Conservation (phyloP, 2,113 vertebrate species). For the Nyctibius bracteatus region DNA sequence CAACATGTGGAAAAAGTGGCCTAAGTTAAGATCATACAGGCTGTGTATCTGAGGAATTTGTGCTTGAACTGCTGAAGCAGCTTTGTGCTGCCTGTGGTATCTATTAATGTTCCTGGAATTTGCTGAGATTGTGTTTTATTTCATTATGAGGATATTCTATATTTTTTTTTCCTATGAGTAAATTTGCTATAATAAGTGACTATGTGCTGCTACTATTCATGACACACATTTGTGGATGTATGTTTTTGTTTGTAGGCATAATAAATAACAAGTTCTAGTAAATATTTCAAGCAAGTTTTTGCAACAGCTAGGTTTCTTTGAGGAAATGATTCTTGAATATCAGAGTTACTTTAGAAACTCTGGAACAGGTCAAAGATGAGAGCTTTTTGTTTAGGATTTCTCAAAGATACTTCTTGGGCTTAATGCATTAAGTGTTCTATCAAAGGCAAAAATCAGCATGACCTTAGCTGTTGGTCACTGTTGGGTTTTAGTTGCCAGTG, state of each 20-base stretch:
- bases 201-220: background rate
- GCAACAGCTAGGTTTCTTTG: background rate
- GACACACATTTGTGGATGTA: background rate
- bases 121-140: background rate
- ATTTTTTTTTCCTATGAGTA: background rate
- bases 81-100: background rate
- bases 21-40: background rate
- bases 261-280: background rate
- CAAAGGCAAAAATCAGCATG: background rate
- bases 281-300: background rate
- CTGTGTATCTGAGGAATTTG: background rate
- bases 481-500: background rate
- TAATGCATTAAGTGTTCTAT: background rate
- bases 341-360: background rate
- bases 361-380: background rate
- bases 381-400: background rate
- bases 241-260: background rate
- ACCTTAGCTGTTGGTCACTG: background rate
- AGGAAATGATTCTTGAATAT: background rate
- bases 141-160: background rate
- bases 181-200: background rate
- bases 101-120: background rate
- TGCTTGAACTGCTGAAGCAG: background rate
- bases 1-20: background rate
- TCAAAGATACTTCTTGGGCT: background rate